Base-by-base conservation (phyloP, 1,140 invertebrate genomes). In the Zaprionus capensis region DNA sequence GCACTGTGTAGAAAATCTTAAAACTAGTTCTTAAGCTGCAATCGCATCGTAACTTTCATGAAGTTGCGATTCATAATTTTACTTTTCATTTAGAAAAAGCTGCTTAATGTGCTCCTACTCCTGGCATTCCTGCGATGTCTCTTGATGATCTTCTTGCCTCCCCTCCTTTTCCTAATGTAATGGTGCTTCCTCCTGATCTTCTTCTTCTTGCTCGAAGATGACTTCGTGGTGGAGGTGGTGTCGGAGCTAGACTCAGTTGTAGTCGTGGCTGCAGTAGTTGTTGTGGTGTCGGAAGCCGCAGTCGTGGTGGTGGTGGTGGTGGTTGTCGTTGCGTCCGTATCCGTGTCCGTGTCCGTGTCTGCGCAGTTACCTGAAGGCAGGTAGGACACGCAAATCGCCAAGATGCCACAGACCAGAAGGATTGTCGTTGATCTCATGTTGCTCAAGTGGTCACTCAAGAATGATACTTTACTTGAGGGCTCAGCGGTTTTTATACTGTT, bases 341-440 rank as follows among this genome's bases (percentile, higher is more conserved):
- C n/a, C 5, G 36, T 46, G 11, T 22, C n/a, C 24, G 28, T 9
- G 6, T 5, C 5, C 5, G 38, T 49, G 11, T 22, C n/a, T 17
- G 46, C 9, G 17, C 17, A 49, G 41, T 58, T 2, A 36, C 36
- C 22, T n/a, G 4, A 9, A 3, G 65, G 65, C 26, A 68, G 17
- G n/a, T 24, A 14, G 26, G 38, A 34, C 1, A 68, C 4, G 26
- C 53, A 57, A 12, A 68, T 58, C 11, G 36, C 65, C 65, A 68
- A 4, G 14, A 68, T 9, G 36, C 24, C 55, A 17, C 55, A 68
- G 7, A 17, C 20, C 20, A 69, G 15, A 17, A 26, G 5, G 11
- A 61, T 26, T 20, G 28, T 22, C 15, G n/a, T 51, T 4, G 31
- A 7, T 24, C n/a, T 57, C 66, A 69, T 69, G 1, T 59, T 61